These are phyloP conservation scores for Cactoblastis cactorum DNA, from an alignment of 2,888 invertebrate species.

Conservation along the genomic window DNA sequence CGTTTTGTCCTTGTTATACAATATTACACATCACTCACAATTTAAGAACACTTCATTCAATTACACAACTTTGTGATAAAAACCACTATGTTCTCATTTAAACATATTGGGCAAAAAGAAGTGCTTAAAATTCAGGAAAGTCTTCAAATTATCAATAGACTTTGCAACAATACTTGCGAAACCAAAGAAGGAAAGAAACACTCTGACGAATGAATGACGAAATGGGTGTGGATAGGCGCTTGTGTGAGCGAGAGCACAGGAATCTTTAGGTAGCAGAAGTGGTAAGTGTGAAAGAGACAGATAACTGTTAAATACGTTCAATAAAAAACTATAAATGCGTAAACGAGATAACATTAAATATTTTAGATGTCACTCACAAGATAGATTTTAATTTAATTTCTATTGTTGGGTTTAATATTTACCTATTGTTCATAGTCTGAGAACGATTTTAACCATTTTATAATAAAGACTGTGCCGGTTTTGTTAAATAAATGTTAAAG, in stretches of 20 bases:
- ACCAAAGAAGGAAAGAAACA: constrained; percentile 43
- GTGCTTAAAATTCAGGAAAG: not conserved
- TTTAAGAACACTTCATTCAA: not conserved
- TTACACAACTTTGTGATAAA: not conserved
- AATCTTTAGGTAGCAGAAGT: constrained; percentile 17
- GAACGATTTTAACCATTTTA: too few relatives aligned
- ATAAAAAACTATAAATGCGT: constrained; percentile 26
- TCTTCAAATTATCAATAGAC: not conserved
- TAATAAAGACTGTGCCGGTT: too few relatives aligned
- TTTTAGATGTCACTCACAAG: constrained; percentile 7
- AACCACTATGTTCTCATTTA: not conserved
- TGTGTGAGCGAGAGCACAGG: constrained; percentile 35
- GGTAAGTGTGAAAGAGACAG: constrained; percentile 41
- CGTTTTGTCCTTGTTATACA: constrained; percentile 61
- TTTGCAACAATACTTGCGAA: constrained; percentile 41
- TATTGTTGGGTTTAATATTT: too few relatives aligned
- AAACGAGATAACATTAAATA: constrained; percentile 21
- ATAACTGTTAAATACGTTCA: constrained; percentile 41
- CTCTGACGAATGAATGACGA: constrained; percentile 50
- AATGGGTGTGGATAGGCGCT: constrained; percentile 25
- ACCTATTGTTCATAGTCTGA: too few relatives aligned
- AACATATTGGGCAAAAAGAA: not conserved
- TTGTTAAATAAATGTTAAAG: too few relatives aligned
- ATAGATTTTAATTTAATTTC: too few relatives aligned
- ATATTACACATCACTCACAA: constrained; percentile 18